Conservation (phyloP, 2,113 vertebrate genomes). For the Corvus moneduloides region DNA sequence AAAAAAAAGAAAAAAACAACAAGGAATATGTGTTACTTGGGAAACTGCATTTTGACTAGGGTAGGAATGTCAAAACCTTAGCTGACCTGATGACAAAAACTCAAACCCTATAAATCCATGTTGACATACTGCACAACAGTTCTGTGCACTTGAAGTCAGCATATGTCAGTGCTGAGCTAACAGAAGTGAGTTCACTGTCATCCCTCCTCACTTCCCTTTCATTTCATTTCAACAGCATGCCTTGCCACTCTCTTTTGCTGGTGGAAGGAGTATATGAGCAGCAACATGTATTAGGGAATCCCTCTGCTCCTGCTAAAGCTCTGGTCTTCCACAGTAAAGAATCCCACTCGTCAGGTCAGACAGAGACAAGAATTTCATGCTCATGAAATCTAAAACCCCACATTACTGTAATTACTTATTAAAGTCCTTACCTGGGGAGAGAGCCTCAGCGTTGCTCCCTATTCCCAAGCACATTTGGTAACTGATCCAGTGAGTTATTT, state of each 20-base stretch:
- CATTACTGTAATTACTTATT: neutral
- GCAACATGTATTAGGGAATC: neutral
- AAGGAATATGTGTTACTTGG: neutral
- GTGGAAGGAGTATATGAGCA: rapidly evolving
- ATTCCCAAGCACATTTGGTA: neutral
- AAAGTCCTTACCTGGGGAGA: neutral
- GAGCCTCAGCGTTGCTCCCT: neutral
- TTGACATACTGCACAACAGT: neutral
- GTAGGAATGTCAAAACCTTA: neutral
- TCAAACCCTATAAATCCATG: neutral
- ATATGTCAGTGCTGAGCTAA: neutral
- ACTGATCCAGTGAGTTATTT: neutral
- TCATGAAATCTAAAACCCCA: neutral
- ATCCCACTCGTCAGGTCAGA: neutral
- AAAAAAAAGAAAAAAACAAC: neutral
- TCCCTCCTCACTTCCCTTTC: neutral
- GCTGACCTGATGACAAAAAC: neutral
- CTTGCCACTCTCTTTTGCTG: neutral
- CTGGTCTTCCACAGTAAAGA: neutral
- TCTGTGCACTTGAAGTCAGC: neutral
- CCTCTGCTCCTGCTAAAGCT: neutral
- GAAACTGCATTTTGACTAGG: neutral
- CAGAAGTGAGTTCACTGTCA: neutral
- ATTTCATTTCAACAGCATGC: rapidly evolving
- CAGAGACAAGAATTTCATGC: neutral